Percentiles rank a stretch among this genome's conserved stretches.
Conservation (phyloP, 2,797 vertebrate species). For the Masticophis lateralis region DNA sequence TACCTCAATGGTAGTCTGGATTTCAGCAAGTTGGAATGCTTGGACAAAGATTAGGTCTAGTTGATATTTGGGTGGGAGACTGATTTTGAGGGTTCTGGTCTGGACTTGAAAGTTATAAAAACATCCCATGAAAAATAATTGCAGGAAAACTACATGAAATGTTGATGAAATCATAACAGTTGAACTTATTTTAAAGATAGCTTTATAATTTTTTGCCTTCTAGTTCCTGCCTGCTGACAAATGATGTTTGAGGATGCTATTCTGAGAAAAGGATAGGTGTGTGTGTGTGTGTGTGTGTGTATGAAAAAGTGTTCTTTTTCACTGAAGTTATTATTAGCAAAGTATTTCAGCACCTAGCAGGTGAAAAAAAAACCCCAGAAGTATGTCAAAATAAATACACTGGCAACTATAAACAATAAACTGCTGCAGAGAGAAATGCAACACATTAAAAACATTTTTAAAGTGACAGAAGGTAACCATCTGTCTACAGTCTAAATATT, state of each 20-base stretch:
- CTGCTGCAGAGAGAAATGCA: slow-evolving; percentile 17
- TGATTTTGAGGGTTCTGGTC: not conserved
- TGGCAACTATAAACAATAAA: slow-evolving; percentile 23
- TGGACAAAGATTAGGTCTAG: not conserved
- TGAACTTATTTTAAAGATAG: not conserved
- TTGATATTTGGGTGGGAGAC: not conserved
- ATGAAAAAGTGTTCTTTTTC: not conserved
- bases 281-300: no score
- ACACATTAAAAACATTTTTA: slow-evolving; percentile 6
- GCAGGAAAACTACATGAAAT: not conserved
- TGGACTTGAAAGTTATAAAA: not conserved
- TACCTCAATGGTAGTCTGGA: not conserved
- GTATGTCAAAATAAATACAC: slow-evolving; percentile 19
- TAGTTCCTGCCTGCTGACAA: not conserved
- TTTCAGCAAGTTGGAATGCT: not conserved
- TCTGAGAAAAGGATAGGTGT: not conserved
- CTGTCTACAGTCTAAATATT: slow-evolving; percentile 26
- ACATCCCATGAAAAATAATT: not conserved
- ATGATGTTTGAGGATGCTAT: not conserved
- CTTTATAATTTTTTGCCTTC: not conserved
- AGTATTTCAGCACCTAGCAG: not conserved
- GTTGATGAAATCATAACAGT: not conserved
- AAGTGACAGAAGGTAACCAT: slow-evolving; percentile 34
- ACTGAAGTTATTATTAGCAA: not conserved
- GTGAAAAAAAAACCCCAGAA: not conserved